These are phyloP conservation scores for Alauda arvensis DNA, from an alignment of 2,797 vertebrate species.

Conservation along the genomic window DNA sequence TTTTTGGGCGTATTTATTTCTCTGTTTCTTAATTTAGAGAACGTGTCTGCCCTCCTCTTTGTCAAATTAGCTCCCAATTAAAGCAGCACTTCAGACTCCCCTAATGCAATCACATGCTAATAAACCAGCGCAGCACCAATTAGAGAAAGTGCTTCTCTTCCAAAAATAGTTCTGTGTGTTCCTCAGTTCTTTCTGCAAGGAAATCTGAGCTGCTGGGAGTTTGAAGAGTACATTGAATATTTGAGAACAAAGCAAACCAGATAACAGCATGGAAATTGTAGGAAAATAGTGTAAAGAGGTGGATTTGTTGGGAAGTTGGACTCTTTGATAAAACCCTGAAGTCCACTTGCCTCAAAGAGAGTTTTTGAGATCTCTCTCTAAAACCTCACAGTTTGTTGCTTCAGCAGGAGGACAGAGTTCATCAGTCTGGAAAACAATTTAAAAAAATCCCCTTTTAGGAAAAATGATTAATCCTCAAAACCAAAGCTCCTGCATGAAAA, in stretches of 20 bases:
- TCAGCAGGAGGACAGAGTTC: background rate
- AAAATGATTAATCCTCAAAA: background rate
- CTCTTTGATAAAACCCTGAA: background rate
- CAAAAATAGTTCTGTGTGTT: background rate
- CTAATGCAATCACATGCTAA: slow-evolving; percentile 20
- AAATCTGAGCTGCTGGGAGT: background rate
- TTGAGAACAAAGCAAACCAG: background rate
- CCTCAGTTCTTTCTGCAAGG: background rate
- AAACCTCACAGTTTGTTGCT: background rate
- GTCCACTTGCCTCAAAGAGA: background rate
- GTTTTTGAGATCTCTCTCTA: background rate
- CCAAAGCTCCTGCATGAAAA: background rate
- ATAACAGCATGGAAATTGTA: background rate
- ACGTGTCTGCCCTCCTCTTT: background rate
- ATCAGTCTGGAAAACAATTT: background rate
- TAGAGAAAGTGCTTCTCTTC: background rate
- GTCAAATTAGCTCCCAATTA: slow-evolving; percentile 33
- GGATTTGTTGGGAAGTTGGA: background rate
- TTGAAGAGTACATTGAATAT: background rate
- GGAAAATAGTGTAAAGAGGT: background rate
- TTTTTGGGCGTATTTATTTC: background rate
- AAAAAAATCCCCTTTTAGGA: fast-evolving
- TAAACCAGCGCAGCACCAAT: slow-evolving; percentile 1
- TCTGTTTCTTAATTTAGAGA: slow-evolving; percentile 16
- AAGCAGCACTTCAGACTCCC: slow-evolving; percentile 13